A percentile compares a stretch with the other conserved stretches of the same genome.
Conservation (phyloP, 2,113 vertebrate genomes). For the Myrmophylax atrothorax region DNA sequence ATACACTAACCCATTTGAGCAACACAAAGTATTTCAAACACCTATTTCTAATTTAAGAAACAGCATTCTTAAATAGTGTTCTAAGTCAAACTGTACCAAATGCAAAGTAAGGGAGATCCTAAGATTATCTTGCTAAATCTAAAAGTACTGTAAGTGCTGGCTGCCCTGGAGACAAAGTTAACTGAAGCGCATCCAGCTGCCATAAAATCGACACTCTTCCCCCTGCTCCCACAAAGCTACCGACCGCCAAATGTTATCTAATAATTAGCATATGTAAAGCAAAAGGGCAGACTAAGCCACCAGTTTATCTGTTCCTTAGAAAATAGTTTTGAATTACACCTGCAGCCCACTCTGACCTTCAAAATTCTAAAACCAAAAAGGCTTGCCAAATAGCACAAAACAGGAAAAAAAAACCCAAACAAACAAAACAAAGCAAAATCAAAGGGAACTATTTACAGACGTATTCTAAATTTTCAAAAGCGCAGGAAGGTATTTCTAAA, state of each 20-base stretch:
- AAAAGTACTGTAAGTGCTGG: neutral
- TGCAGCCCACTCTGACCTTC: slow-evolving; percentile 34
- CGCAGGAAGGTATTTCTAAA: neutral
- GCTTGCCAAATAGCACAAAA: slow-evolving; percentile 4
- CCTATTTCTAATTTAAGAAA: neutral
- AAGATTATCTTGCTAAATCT: neutral
- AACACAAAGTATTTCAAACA: neutral
- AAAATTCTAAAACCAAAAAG: slow-evolving; percentile 42
- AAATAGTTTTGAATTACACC: slow-evolving; percentile 64
- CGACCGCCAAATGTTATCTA: slow-evolving; percentile 69
- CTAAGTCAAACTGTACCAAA: neutral
- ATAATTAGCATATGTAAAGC: slow-evolving; percentile 79
- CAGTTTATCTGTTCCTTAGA: slow-evolving; percentile 62
- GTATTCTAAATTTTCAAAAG: neutral
- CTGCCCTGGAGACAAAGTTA: slow-evolving; percentile 55
- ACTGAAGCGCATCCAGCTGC: slow-evolving; percentile 75
- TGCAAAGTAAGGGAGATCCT: neutral
- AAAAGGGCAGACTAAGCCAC: slow-evolving; percentile 71
- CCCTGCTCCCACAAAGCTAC: slow-evolving; percentile 65
- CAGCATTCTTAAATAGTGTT: no score
- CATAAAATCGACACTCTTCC: slow-evolving; percentile 51
- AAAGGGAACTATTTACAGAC: neutral
- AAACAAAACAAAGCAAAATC: no score
- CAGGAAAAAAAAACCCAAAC: neutral
- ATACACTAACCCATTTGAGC: neutral